Evolutionary conservation across 2,797 vertebrate species (phyloP), one percentile per base, ranked within the genome.

Genomic region (Arnoldichthys spilopterus): DNA sequence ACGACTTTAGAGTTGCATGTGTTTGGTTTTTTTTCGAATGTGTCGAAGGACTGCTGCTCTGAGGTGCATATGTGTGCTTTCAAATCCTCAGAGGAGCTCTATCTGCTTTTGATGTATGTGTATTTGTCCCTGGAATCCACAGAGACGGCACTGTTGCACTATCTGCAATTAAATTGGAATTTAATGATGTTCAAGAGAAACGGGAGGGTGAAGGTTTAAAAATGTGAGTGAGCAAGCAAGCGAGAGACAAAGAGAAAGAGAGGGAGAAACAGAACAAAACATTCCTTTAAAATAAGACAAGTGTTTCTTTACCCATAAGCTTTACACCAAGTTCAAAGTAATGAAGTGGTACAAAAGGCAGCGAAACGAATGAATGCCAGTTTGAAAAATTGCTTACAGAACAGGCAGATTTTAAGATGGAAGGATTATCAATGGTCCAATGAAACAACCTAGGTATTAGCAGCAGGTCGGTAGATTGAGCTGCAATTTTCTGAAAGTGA

Each of bases 1-100:
- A 66, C 4, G 51, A 86, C 85, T 83, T 77, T 79, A 8, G 24
- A 20, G 67, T 26, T 69, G 66, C 12, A 15, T n/a, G 13, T 26
- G 43, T 45, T 28, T 16, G 24, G 26, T 68, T 45, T 22, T 47
- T 16, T 49, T 32, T 7, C 28, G 8, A 6, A 7, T 49, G 51
- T 49, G 45, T 56, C 7, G 28, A 53, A n/a, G 28, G 49, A 22
- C 18, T 22, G n/a, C 2, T 40, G 34, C 62, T 66, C 28, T 1
- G 49, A 72, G n/a, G 32, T 22, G 69, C 12, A 6, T 15, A 24
- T 40, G 32, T 72, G 32, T 16, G 32, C 51, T 56, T 37, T 54
- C 20, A 22, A 47, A 24, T 56, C 51, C 69, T 56, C 69, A 1
- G 30, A 72, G 51, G 7, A 56, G 54, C 11, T 3, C 51, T 7